phyloP scores from a whole-genome alignment of 2,888 invertebrate genomes.

The Drosophila suboccidentalis region DNA sequence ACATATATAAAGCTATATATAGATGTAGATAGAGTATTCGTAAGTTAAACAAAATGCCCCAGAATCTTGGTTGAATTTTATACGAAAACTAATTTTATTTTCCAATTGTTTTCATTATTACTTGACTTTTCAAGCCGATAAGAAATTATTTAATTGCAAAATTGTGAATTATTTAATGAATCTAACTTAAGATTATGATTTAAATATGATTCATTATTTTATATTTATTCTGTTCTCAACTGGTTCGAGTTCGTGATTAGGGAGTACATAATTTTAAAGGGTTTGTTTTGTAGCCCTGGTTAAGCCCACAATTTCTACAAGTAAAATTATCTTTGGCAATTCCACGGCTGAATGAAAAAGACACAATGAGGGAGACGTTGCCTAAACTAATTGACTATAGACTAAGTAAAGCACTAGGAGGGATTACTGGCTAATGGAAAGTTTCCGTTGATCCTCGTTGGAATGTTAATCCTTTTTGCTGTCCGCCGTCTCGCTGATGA shows the following conservation, averaged over 20 bases:
- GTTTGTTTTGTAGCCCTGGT: neutral
- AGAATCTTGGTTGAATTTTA: no score
- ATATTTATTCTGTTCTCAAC: neutral
- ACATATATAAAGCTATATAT: constrained; percentile 22
- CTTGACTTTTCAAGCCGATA: neutral
- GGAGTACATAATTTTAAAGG: neutral
- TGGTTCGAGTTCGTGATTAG: neutral
- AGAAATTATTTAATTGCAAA: neutral
- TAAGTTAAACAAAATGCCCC: constrained; percentile 9
- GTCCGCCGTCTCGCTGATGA: constrained; percentile 40
- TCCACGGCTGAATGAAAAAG: constrained; percentile 45
- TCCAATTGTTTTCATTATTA: neutral
- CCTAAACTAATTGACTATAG: constrained; percentile 56
- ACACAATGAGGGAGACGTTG: constrained; percentile 35
- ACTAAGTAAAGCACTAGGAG: constrained; percentile 75
- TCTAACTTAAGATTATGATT: neutral
- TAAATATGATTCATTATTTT: neutral
- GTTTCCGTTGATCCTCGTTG: constrained; percentile 7
- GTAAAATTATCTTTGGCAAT: constrained; percentile 68
- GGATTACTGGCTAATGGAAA: constrained; percentile 66
- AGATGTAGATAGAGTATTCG: constrained; percentile 53
- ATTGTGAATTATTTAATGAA: neutral
- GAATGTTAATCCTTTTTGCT: constrained; percentile 47
- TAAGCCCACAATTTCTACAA: neutral
- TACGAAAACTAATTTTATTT: neutral